Evolutionary conservation across 2,888 invertebrate species (phyloP), one percentile per base, ranked within the genome.

Genomic region (Drosophila meridiana): DNA sequence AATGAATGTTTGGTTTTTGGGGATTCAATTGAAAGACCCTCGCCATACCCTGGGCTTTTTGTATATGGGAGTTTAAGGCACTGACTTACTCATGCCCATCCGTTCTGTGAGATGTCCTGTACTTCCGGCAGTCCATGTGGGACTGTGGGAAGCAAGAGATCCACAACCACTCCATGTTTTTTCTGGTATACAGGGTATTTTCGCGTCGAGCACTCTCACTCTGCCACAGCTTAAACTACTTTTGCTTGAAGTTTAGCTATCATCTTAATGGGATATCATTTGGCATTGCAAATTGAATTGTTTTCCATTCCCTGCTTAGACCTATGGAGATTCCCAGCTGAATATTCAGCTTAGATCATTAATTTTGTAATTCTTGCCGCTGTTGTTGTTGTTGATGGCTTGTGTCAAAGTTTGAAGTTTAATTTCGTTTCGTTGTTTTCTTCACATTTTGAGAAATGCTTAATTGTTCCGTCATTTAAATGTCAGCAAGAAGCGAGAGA

Each of bases 331-430:
- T 56, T n/a, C 40, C 40, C 32, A n/a, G 42, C 45, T 34, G 26
- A 26, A 36, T 53, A 8, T 42, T 32, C n/a, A 32, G 14, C 45
- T 43, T 48, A 48, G 36, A 59, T 47, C 66, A 76, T 76, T 71
- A 63, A 71, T 76, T 63, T 67, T 76, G 11, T 20, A 30, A n/a
- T 30, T 30, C 0, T 40, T 30, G 20, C 20, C 20, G 20, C 20
- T 20, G 9, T 30, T 11, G 20, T 57, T 53, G 47, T 13, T 34
- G 30, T 32, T 60, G 60, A 1, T 3, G 60, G 45, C 47, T 14
- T 60, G 57, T 69, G 65, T 69, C 67, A 76, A 68, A 66, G 56
- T 57, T 59, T 38, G 50, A 60, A 76, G 64, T 66, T 71, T 64
- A 52, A 78, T 69, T 76, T 59, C 55, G 48, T 47, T 67, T 69